Base-by-base conservation (phyloP, 2,113 vertebrate genomes). In the Coregonus clupeaformis region DNA sequence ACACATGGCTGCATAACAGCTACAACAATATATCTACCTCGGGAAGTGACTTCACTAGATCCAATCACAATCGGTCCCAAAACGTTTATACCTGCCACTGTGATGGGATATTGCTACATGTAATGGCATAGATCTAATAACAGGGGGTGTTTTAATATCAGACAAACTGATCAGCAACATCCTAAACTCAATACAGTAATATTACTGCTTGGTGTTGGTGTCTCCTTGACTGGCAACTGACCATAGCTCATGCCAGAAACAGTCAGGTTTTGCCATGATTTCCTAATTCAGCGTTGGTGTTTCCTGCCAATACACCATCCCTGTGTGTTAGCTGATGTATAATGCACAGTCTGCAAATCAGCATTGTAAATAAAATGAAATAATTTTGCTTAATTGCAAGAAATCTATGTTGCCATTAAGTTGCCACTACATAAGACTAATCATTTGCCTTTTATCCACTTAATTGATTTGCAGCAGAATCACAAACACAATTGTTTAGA, bases 301-400 rank as follows among this genome's bases (percentile, higher is more conserved):
- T 59, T 24, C 20, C 71, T 52, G 72, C 74, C 72, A 29, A 65
- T 79, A 71, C 36, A 69, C 20, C 5, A 22, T 57, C 70, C 71
- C 69, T 69, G 63, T 70, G 45, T 71, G 76, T 82, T 27, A 63
- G 49, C 79, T 64, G 1, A 27, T 20, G 25, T 79, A 18, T 29
- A 78, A 75, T 78, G 75, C 83, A 60, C 67, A 11, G 59, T 86
- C 81, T 81, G 82, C 85, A 79, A 36, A 68, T 75, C 81, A 52
- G 68, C 76, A 64, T 67, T 84, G 80, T 86, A 85, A 87, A 90
- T 89, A 71, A 83, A 85, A 90, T 74, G 22, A 84, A 86, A 71
- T 78, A 81, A 92, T 91, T 42, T 86, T 88, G 74, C 68, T 27
- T 89, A 91, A 89, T 80, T 89, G 83, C 71, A 76, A 76, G 74